Percentiles rank a stretch among this genome's conserved stretches.
These are phyloP conservation scores for Alca torda DNA, from an alignment of 2,797 vertebrate species.

Conservation along the genomic window DNA sequence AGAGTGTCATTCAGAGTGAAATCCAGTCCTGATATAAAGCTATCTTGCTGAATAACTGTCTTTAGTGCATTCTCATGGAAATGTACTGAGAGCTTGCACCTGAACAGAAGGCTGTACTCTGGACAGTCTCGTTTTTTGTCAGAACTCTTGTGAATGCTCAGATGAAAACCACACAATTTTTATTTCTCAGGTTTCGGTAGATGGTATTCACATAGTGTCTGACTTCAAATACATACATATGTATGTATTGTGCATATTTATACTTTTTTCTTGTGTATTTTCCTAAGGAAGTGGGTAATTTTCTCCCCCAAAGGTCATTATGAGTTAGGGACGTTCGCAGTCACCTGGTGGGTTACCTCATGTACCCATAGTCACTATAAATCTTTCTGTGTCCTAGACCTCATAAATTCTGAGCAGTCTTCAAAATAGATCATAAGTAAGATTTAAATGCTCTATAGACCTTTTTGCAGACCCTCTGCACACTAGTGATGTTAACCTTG, in stretches of 20 bases:
- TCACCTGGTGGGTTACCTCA: constrained; percentile 38
- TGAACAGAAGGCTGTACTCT: neutral
- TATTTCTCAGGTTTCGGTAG: neutral
- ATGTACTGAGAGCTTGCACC: neutral
- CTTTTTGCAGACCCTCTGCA: constrained; percentile 41
- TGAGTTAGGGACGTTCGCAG: constrained; percentile 4
- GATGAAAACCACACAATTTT: neutral
- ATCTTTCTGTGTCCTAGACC: constrained; percentile 18
- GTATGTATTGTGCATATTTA: neutral
- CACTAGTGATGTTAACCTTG: constrained; percentile 49
- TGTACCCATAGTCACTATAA: constrained; percentile 2
- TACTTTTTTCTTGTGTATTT: neutral
- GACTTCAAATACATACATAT: neutral
- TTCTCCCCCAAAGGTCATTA: neutral
- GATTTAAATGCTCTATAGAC: constrained; percentile 40
- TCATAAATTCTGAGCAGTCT: constrained; percentile 36
- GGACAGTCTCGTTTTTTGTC: neutral
- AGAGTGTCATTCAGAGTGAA: neutral
- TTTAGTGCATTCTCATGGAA: neutral
- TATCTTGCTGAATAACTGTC: neutral
- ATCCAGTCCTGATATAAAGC: neutral
- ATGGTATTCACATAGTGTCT: neutral
- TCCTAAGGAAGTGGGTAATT: neutral
- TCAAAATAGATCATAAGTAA: constrained; percentile 25
- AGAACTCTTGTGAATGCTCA: neutral